Percentiles rank a stretch among this genome's conserved stretches.
phyloP scores from a whole-genome alignment of 2,113 vertebrate species.

The Notothenia rossii region DNA sequence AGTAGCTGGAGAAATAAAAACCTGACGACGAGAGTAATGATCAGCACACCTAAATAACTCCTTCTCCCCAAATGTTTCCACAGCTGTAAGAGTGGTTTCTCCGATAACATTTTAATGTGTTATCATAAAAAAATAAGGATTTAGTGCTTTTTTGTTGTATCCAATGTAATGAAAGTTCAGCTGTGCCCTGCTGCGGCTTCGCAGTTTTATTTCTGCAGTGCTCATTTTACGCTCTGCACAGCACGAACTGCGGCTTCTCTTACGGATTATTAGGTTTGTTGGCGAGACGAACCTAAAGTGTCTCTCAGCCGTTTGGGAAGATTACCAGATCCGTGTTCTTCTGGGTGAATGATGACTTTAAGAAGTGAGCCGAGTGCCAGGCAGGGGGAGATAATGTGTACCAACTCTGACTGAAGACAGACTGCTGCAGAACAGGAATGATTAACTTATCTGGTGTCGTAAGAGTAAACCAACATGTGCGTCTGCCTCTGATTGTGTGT shows the following conservation, averaged over 20 bases:
- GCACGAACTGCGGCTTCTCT: slow-evolving; percentile 5
- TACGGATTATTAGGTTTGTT: not conserved
- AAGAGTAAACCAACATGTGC: slow-evolving; percentile 13
- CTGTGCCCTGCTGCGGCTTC: not conserved
- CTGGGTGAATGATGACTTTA: slow-evolving; percentile 12
- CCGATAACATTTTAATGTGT: slow-evolving; percentile 3
- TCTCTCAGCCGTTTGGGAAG: slow-evolving; percentile 10
- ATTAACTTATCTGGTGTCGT: slow-evolving; percentile 49
- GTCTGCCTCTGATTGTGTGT: not conserved
- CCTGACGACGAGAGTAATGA: not conserved
- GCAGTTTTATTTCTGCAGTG: slow-evolving; percentile 22
- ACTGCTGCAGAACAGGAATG: slow-evolving; percentile 51
- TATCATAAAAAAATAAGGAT: slow-evolving; percentile 8
- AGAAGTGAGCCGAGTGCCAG: slow-evolving; percentile 29
- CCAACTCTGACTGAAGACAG: slow-evolving; percentile 36
- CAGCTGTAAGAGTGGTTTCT: slow-evolving; percentile 29
- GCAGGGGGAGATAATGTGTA: slow-evolving; percentile 24
- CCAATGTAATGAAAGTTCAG: slow-evolving; percentile 4
- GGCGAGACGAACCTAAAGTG: not conserved
- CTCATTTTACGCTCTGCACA: not conserved
- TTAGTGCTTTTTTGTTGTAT: not conserved
- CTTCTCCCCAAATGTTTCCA: slow-evolving; percentile 19
- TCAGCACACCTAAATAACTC: not conserved
- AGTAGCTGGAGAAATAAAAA: not conserved
- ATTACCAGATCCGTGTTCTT: slow-evolving; percentile 12